A percentile compares a stretch with the other conserved stretches of the same genome.
phyloP scores from a whole-genome alignment of 2,797 vertebrate species.

The Threskiornis aethiopicus region DNA sequence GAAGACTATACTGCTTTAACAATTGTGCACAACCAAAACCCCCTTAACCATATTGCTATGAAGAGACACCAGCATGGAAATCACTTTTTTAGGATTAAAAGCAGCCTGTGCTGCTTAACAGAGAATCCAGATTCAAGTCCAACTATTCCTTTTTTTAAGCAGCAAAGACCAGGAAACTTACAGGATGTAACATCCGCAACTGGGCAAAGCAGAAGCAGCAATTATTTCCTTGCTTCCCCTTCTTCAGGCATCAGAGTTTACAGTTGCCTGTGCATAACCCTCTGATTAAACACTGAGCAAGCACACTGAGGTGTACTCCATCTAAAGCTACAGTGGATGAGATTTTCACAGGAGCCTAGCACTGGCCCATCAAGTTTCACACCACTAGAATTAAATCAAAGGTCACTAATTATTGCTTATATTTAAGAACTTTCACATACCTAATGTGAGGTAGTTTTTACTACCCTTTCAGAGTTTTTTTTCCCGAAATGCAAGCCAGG shows the following conservation, averaged over 20 bases:
- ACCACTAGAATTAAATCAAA: background rate
- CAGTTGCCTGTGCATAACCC: background rate
- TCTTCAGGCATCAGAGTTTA: background rate
- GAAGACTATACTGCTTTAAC: background rate
- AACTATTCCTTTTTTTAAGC: background rate
- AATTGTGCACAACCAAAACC: background rate
- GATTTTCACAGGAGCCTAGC: background rate
- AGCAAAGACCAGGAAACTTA: background rate
- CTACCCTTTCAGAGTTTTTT: background rate
- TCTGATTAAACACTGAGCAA: background rate
- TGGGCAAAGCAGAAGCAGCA: background rate
- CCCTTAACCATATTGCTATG: background rate
- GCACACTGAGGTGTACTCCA: background rate
- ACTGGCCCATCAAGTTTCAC: background rate
- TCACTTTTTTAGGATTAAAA: background rate
- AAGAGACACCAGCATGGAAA: background rate
- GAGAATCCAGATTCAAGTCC: background rate
- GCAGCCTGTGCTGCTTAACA: background rate
- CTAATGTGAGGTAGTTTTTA: background rate
- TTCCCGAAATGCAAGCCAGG: background rate
- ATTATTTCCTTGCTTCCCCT: background rate
- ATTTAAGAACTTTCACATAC: background rate
- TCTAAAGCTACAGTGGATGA: no score
- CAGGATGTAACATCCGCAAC: rapidly evolving
- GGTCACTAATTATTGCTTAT: background rate